Evolutionary conservation across 1,140 invertebrate genomes (phyloP), one percentile per base, ranked within the genome.

Genomic region (Lucilia cuprina): DNA sequence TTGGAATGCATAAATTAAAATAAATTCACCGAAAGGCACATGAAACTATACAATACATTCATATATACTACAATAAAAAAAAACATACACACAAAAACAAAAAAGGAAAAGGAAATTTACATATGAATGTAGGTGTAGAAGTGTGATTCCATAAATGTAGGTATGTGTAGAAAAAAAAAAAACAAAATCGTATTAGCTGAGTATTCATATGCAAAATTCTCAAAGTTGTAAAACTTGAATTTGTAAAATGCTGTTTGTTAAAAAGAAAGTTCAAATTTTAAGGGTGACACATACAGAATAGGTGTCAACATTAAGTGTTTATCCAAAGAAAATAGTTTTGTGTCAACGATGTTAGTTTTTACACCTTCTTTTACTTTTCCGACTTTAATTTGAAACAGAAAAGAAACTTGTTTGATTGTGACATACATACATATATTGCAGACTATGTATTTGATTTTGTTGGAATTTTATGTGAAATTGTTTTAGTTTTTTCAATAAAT

Each of bases 1-100:
- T 19, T 70, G 65, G n/a, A 70, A 70, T 70, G 65, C 65, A 70
- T 70, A 70, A 70, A 70, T 70, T 70, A 21, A 70, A 70, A 21
- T 10, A 25, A 70, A 70, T 70, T 70, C 65, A 70, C 65, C 65
- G n/a, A 21, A 21, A 70, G n/a, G 21, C 19, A 21, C 21, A 70
- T 21, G 21, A 70, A 70, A 21, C 65, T 41, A 55, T 12, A 55
- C 12, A 55, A 17, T 55, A 55, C 50, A 55, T 55, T 12, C 13
- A 14, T 4, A 55, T n/a, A 55, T 14, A 4, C 9, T n/a, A 41
- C 35, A 41, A 41, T 5, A 41, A 41, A 41, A 41, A 41, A 5
- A 41, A 41, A 41, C 9, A 55, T 1, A 55, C 9, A 55, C 50
- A 55, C 10, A n/a, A 17, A 12, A n/a, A n/a, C n/a, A n/a, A n/a